Percentiles rank a stretch among this genome's conserved stretches.
phyloP scores from a whole-genome alignment of 1,140 invertebrate species.

The Diplogasteroides magnus region DNA sequence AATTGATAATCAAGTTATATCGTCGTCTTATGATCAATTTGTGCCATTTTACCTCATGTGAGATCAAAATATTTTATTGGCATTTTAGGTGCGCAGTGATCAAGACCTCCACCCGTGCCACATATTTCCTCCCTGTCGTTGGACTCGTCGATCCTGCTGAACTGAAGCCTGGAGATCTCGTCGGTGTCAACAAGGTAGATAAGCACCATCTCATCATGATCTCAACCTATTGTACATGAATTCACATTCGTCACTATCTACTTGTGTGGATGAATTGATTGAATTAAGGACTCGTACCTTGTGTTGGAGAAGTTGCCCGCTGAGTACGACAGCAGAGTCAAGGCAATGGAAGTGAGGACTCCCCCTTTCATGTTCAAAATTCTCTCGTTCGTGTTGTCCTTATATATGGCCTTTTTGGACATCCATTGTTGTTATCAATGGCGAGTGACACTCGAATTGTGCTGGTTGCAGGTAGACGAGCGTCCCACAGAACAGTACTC shows the following conservation, averaged over 20 bases:
- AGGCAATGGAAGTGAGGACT: slow-evolving; percentile 99
- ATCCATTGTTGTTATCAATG: too few relatives aligned
- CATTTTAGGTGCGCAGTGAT: slow-evolving; percentile 79
- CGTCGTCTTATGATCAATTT: too few relatives aligned
- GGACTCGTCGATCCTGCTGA: slow-evolving; percentile 95
- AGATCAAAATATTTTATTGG: background rate
- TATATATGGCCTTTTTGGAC: too few relatives aligned
- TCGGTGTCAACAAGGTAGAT: slow-evolving; percentile 89
- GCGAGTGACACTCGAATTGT: too few relatives aligned
- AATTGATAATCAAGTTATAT: too few relatives aligned
- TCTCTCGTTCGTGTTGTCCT: too few relatives aligned
- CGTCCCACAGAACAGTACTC: slow-evolving; percentile 97
- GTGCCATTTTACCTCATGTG: too few relatives aligned
- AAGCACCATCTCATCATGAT: too few relatives aligned
- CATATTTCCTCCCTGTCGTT: slow-evolving; percentile 97
- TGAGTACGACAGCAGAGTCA: slow-evolving; percentile 96
- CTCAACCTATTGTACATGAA: too few relatives aligned
- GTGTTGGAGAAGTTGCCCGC: slow-evolving; percentile 94
- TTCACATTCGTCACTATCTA: slow-evolving; percentile 7
- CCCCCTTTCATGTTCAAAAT: too few relatives aligned
- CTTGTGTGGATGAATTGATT: background rate
- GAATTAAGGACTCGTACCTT: slow-evolving; percentile 83
- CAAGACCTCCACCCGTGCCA: slow-evolving; percentile 97
- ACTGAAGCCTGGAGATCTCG: slow-evolving; percentile 91
- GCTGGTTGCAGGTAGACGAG: slow-evolving; percentile 71